Evolutionary conservation across 2,888 invertebrate genomes (phyloP).

Genomic region (Erebia epiphron): DNA sequence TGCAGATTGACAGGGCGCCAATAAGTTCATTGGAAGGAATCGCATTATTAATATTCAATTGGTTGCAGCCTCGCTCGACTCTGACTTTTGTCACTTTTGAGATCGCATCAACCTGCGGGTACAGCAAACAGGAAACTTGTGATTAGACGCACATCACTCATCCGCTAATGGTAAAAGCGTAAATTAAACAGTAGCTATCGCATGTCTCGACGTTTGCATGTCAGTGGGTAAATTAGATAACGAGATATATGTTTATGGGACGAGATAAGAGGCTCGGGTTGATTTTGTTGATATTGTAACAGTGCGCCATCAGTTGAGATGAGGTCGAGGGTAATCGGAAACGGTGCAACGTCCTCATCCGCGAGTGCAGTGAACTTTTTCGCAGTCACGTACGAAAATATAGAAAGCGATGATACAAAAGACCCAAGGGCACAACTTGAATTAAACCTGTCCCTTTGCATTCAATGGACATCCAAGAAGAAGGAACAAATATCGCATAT

Average conservation of each 20-base stretch:
- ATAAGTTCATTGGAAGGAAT: constrained; percentile 50
- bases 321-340: constrained; percentile 42
- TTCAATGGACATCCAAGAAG: constrained; percentile 48
- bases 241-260: constrained; percentile 57
- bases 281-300: constrained; percentile 38
- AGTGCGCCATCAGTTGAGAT: constrained; percentile 24
- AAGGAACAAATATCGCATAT: constrained; percentile 37
- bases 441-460: constrained; percentile 57
- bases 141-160: constrained; percentile 48
- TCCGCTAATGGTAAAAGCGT: constrained; percentile 46
- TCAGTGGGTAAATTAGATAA: constrained; percentile 71
- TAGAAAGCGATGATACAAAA: constrained; percentile 59
- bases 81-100: constrained; percentile 1
- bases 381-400: constrained; percentile 55
- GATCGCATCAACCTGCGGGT: constrained; percentile 19
- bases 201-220: constrained; percentile 56
- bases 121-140: constrained; percentile 49
- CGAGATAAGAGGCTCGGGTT: constrained; percentile 47
- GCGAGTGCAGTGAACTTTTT: constrained; percentile 67
- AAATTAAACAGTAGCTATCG: constrained; percentile 58
- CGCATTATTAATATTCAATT: constrained; percentile 52
- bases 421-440: constrained; percentile 59
- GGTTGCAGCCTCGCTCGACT: constrained; percentile 38
- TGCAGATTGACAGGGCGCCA: constrained; percentile 60
- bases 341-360: constrained; percentile 51